Base-by-base conservation (phyloP, 2,113 vertebrate species). In the Hepsetus odoe region DNA sequence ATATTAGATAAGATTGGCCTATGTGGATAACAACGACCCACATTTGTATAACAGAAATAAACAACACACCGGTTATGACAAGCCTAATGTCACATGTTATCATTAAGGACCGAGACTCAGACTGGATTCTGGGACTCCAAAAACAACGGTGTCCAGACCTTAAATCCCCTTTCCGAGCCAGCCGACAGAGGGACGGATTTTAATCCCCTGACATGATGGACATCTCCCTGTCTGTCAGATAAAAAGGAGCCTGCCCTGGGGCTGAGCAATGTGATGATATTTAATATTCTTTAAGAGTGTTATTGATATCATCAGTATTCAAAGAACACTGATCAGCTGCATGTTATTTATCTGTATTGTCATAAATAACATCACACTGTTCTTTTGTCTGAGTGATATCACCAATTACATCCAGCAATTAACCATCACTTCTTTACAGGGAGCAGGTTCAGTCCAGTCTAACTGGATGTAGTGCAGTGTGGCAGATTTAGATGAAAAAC, bases 161-260 rank as follows among this genome's bases (percentile, higher is more conserved):
- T 66, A 82, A 72, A 82, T 82, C 68, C 68, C 64, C 61, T 65
- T 67, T 69, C 65, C 58, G 56, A 44, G 51, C 51, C 11, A 55
- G 72, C 28, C 38, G 68, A 72, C 59, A 73, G 61, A 77, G 76
- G 67, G 44, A 51, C 51, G 71, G 28, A 70, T 73, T 68, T 49
- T 72, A 82, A 82, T 82, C 80, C 75, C 69, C 49, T 58, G 69
- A 82, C 74, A 70, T 55, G 64, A 53, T 33, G 5, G 55, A 61
- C 55, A 30, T 26, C 24, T 51, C 71, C 56, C 28, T 67, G 42
- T 68, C 80, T 77, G 80, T 66, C 46, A 49, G 67, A 82, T 66
- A 67, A 61, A 75, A 55, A 81, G 2, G 51, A 55, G n/a, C 51
- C 28, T 49, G 68, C 68, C 32, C 24, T n/a, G n/a, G n/a, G n/a